A percentile compares a stretch with the other conserved stretches of the same genome.
phyloP scores from a whole-genome alignment of 2,888 invertebrate genomes.

The Habroteleia sp. region DNA sequence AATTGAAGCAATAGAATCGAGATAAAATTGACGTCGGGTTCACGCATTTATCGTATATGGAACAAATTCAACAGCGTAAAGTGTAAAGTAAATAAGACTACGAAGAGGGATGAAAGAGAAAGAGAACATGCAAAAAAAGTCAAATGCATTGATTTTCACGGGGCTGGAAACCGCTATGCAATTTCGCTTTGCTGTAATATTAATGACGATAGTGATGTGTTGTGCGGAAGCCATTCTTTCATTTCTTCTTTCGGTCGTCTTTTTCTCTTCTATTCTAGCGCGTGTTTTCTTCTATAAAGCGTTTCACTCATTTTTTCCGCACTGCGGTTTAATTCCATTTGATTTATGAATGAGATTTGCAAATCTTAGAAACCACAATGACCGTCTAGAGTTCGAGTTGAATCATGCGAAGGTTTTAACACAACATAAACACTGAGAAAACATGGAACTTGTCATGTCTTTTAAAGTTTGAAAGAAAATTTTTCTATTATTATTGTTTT shows the following conservation, averaged over 20 bases:
- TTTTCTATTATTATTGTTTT: too few relatives aligned
- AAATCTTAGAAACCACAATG: conserved; percentile 59
- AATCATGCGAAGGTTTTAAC: conserved; percentile 52
- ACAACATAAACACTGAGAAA: conserved; percentile 16
- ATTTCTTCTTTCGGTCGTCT: conserved; percentile 31
- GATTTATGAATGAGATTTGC: conserved; percentile 70
- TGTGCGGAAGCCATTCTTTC: conserved; percentile 50
- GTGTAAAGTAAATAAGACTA: conserved; percentile 46
- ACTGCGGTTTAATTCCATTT: conserved; percentile 71
- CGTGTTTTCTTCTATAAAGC: conserved; percentile 46
- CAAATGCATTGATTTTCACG: conserved; percentile 58
- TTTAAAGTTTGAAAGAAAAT: too few relatives aligned
- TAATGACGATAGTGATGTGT: conserved; percentile 57
- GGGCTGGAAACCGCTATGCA: conserved; percentile 44
- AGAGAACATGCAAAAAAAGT: conserved; percentile 41
- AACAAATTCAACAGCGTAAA: conserved; percentile 41
- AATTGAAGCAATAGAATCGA: conserved; percentile 44
- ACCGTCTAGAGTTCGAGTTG: conserved; percentile 49
- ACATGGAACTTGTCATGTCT: conserved; percentile 21
- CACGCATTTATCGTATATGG: conserved; percentile 44
- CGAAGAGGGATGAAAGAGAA: not conserved
- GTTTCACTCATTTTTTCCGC: conserved; percentile 66
- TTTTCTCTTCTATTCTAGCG: conserved; percentile 28
- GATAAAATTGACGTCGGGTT: conserved; percentile 32
- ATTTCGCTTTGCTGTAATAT: conserved; percentile 53